These are phyloP conservation scores for Gymnopithys bicolor DNA, from an alignment of 2,797 vertebrate species.

Conservation along the genomic window DNA sequence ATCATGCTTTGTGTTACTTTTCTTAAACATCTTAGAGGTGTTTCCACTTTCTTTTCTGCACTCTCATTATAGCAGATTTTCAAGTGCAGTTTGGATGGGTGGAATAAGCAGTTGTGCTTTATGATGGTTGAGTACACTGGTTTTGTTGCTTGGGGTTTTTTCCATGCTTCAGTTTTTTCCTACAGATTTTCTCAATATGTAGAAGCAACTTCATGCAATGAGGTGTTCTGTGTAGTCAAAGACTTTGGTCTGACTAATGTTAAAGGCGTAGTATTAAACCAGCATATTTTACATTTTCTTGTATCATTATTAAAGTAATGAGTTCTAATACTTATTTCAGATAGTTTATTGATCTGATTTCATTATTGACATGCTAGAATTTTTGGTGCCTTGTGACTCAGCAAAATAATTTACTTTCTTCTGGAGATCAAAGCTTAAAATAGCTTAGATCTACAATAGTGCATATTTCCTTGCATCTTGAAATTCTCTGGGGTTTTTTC, in stretches of 20 bases:
- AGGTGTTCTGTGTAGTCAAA: not conserved
- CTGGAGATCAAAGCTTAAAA: not conserved
- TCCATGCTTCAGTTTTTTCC: not conserved
- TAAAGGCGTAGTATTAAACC: not conserved
- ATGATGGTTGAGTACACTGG: not conserved
- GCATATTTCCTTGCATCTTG: not conserved
- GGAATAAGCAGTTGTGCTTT: not conserved
- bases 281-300: not conserved
- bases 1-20: not conserved
- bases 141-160: not conserved
- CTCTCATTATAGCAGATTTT: not conserved
- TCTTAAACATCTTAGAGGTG: not conserved
- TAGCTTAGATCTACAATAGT: not conserved
- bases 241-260: not conserved
- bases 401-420: not conserved
- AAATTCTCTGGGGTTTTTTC: not conserved
- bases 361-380: fast-evolving
- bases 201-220: not conserved
- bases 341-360: not conserved
- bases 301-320: not conserved
- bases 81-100: not conserved
- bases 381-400: not conserved
- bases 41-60: not conserved
- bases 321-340: not conserved
- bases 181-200: not conserved